These are phyloP conservation scores for Semotilus atromaculatus DNA, from an alignment of 2,797 vertebrate species.

Conservation along the genomic window DNA sequence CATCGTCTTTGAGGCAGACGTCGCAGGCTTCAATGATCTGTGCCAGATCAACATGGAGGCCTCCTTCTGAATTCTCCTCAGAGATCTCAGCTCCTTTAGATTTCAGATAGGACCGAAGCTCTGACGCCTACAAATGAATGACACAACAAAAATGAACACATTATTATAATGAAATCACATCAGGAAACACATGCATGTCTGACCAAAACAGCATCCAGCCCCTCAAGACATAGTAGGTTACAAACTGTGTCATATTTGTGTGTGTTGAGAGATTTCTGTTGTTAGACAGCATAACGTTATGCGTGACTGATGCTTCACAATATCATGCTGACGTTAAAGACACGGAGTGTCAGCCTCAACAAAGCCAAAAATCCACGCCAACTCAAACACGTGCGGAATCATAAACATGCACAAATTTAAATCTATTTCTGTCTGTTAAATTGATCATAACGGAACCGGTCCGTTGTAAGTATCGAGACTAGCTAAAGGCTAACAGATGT, in stretches of 20 bases:
- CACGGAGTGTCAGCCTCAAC: no score
- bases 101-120: constrained; percentile 93
- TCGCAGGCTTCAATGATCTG: constrained; percentile 96
- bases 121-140: constrained; percentile 81
- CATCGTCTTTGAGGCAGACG: constrained; percentile 94
- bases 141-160: background rate
- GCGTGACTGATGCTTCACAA: background rate
- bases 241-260: no score
- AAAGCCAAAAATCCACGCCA: background rate
- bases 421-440: background rate
- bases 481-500: constrained; percentile 34
- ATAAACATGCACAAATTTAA: background rate
- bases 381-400: background rate
- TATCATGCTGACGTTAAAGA: background rate
- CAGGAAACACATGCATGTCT: background rate
- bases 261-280: background rate
- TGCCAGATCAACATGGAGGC: constrained; percentile 92
- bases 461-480: background rate
- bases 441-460: background rate
- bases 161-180: background rate
- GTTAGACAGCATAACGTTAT: background rate
- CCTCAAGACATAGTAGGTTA: background rate
- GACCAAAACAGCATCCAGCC: background rate
- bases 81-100: constrained; percentile 97
- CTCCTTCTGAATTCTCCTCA: constrained; percentile 94